Evolutionary conservation across 2,888 invertebrate species (phyloP), one percentile per base, ranked within the genome.

Genomic region (Pegoplata infirma): DNA sequence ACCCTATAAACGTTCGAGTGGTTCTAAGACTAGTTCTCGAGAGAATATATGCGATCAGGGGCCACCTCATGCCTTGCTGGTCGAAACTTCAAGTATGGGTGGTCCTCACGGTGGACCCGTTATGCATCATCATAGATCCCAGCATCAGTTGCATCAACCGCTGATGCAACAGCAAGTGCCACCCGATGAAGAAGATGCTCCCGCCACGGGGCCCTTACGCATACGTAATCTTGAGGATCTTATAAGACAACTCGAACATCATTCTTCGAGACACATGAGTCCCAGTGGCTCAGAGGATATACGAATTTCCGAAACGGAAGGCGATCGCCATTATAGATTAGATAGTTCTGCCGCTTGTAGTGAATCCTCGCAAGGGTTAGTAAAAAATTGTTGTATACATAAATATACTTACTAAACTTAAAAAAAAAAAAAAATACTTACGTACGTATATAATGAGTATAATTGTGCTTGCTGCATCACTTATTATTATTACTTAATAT

Each of bases 231-330:
- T 97, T 81, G 97, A 97, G 90, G 97, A 97, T 89, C 92, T 97
- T 80, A 96, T 97, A 86, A 91, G 97, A 68, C 96, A 96, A 89
- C 90, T 97, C 84, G 96, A 96, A 89, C 95, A 96, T 88, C 96
- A 96, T 89, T 94, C 96, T 83, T 92, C 93, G 80, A 91, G 96
- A 19, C 96, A 96, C 90, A 95, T 96, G 94, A 96, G 96, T 87
- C 97, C 97, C 61, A 95, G 95, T 83, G 97, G 96, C 78, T 96
- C 96, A 16, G 97, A 97, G 88, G 97, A 97, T 86, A 96, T 97
- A 86, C 89, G 91, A 83, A 91, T 92, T 90, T 96, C 96, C 71
- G 97, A 97, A 90, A 94, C 95, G 63, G 97, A 97, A 89, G 94
- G 94, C 64, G 97, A 97, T 89, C 92, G 97, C 71, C 96, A 95